Conservation (phyloP, 2,888 invertebrate species). For the Ennomos erosarius region DNA sequence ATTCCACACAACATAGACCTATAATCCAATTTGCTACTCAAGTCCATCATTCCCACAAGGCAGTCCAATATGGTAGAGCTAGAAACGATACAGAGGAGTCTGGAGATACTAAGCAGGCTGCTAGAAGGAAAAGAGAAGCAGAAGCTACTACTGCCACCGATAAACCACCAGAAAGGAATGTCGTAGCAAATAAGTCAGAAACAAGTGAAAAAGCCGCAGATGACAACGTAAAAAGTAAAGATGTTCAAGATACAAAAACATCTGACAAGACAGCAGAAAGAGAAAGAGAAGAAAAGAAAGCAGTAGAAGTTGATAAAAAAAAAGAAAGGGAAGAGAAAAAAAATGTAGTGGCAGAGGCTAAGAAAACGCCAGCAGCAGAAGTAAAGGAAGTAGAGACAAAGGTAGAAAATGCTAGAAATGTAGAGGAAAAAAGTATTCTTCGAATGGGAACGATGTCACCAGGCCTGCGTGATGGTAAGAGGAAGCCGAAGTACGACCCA, state of each 20-base stretch:
- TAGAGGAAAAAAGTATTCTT: neutral
- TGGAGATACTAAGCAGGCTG: constrained; percentile 6
- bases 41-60: constrained; percentile 20
- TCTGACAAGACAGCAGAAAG: neutral
- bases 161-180: neutral
- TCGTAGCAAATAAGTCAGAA: neutral
- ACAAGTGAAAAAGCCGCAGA: neutral
- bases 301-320: neutral
- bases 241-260: neutral
- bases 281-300: neutral
- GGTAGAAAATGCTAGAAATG: neutral
- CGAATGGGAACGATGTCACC: neutral
- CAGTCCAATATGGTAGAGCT: constrained; percentile 11
- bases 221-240: neutral
- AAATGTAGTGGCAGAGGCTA: constrained; percentile 9
- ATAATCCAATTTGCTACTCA: constrained; percentile 49
- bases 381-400: constrained; percentile 2
- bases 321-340: constrained; percentile 2
- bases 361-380: constrained; percentile 4
- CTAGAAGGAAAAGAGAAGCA: constrained; percentile 27
- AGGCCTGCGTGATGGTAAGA: neutral
- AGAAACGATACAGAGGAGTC: constrained; percentile 18
- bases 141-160: neutral
- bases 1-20: constrained; percentile 62
- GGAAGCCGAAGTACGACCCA: neutral